Base-by-base conservation (phyloP, 2,797 vertebrate species). In the Setipinna tenuifilis region DNA sequence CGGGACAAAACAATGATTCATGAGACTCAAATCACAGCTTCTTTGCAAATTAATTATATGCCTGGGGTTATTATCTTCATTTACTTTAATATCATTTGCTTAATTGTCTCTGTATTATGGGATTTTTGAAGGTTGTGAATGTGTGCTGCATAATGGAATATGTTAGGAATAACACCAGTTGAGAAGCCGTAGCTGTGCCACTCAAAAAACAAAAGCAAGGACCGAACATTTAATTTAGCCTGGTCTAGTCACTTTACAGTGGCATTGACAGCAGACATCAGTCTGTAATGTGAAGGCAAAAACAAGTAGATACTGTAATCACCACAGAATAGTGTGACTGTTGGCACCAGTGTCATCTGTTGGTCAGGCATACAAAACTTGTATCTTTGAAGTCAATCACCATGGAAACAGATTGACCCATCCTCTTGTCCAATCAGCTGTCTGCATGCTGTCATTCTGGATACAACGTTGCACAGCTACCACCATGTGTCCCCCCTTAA, bases 11-110 rank as follows among this genome's bases (percentile, higher is more conserved):
- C 71, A 78, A 44, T 78, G 71, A 78, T 78, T 78, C 35, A 44
- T 78, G 71, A 78, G 71, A 41, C 68, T 75, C 68, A 41, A 75
- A 78, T 78, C 71, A 44, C 35, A 78, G 71, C 41, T 78, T 78
- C 71, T 78, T 78, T 78, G 71, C 71, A 78, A 78, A 78, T 78
- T 92, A 91, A 92, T 91, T 93, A 91, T 92, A 90, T 44, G 93
- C 92, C 91, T 87, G 85, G 90, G 82, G 87, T 85, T 90, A 91
- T 91, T 90, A 87, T 87, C 89, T 89, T 86, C 28, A 82, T 85
- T 81, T 87, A 21, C 35, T 61, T 89, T 87, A 71, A 75, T 84
- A 89, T 91, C 78, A 61, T 58, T 19, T 84, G 75, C 87, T 87
- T 85, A 88, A 83, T 92, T 88, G 87, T 84, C 85, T 19, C 44